Evolutionary conservation across 2,113 vertebrate genomes (phyloP).

Genomic region (Elaphurus davidianus): DNA sequence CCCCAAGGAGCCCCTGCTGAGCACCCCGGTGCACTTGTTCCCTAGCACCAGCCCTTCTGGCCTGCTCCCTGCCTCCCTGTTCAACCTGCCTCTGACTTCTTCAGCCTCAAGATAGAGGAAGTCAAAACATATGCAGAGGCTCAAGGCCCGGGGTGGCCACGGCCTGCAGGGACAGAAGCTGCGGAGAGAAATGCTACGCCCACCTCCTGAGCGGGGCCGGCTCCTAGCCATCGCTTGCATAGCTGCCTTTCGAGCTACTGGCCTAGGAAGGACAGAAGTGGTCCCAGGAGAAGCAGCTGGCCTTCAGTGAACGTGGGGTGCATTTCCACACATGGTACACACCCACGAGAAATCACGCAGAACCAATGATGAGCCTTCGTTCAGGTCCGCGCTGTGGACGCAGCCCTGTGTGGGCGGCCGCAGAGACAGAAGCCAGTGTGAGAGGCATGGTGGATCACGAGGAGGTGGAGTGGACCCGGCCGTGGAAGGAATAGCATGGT

Average conservation of each 20-base stretch:
- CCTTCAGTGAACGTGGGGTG: constrained; percentile 88
- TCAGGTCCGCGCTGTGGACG: neutral
- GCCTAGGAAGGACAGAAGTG: constrained; percentile 88
- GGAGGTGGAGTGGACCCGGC: neutral
- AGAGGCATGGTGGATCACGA: neutral
- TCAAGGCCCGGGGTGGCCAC: constrained; percentile 85
- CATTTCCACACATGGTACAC: neutral
- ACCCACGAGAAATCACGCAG: neutral
- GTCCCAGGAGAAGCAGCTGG: constrained; percentile 81
- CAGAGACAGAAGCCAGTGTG: neutral
- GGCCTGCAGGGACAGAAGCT: constrained; percentile 91
- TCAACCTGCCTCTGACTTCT: constrained; percentile 91
- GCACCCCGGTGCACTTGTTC: constrained; percentile 82
- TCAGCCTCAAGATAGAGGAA: constrained; percentile 87
- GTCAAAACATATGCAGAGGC: constrained; percentile 86
- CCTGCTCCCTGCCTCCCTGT: constrained; percentile 83
- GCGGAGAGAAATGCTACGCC: constrained; percentile 87
- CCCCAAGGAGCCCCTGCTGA: constrained; percentile 83
- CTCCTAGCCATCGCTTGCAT: constrained; percentile 84
- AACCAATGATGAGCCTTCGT: neutral
- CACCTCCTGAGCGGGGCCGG: constrained; percentile 85
- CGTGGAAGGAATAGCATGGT: neutral
- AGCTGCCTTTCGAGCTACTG: constrained; percentile 90
- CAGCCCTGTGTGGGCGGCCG: too few species aligned
- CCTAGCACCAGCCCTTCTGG: constrained; percentile 82